These are phyloP conservation scores for Nematostella vectensis DNA, from an alignment of 92 coral and sea anemone species.

Conservation along the genomic window DNA sequence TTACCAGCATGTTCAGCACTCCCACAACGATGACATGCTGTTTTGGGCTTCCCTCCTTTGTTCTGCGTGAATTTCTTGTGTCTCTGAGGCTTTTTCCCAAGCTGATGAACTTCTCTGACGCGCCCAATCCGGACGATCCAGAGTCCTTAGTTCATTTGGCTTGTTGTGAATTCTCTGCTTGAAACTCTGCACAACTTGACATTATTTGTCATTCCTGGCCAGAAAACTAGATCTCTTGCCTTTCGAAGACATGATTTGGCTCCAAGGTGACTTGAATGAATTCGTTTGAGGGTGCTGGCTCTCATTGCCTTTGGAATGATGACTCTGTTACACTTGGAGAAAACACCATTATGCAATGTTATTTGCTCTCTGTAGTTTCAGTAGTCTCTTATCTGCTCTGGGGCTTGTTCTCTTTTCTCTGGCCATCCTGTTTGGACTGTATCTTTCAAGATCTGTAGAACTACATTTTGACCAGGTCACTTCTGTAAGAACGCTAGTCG, in stretches of 20 bases:
- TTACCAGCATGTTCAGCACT: too few species aligned
- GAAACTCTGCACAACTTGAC: constrained; percentile 41
- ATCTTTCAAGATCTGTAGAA: constrained; percentile 29
- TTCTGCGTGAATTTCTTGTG: too few species aligned
- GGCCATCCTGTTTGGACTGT: constrained; percentile 48
- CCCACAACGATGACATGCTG: too few species aligned
- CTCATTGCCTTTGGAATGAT: constrained; percentile 20
- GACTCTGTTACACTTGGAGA: constrained; percentile 41
- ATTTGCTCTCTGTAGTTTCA: constrained; percentile 37
- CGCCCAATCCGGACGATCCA: too few species aligned
- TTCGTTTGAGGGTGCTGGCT: constrained; percentile 11
- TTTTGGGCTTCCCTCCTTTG: too few species aligned
- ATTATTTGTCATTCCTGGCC: constrained; percentile 25
- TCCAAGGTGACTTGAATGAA: constrained; percentile 44
- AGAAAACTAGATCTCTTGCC: constrained; percentile 22
- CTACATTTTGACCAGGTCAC: constrained; percentile 40
- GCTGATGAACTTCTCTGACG: too few species aligned
- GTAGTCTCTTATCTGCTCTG: constrained; percentile 25
- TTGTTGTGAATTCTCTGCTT: constrained; percentile 25
- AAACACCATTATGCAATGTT: constrained; percentile 30
- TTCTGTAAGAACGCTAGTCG: constrained; percentile 22
- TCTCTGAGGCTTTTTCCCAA: too few species aligned
- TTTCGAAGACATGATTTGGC: constrained; percentile 19
- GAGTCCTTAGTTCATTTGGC: too few species aligned
- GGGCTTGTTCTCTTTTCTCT: constrained; percentile 25